Percentiles rank a stretch among this genome's conserved stretches.
phyloP scores from a whole-genome alignment of 1,140 invertebrate genomes.

The Cherax destructor region DNA sequence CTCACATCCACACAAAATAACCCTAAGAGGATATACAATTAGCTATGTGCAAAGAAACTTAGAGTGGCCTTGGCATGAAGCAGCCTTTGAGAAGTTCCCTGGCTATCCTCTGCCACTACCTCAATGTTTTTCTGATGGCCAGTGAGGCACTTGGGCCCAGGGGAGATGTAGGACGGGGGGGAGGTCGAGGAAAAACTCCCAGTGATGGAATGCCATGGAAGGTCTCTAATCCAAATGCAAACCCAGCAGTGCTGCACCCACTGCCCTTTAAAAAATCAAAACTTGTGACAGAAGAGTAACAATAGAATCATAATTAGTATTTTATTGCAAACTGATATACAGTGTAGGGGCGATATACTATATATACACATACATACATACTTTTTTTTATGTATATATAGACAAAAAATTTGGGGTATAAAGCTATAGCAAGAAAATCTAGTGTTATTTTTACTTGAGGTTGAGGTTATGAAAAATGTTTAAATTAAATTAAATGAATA shows the following conservation, averaged over 20 bases:
- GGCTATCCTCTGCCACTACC: constrained; percentile 58
- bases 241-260: constrained; percentile 63
- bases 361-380: too few species aligned
- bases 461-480: neutral
- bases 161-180: constrained; percentile 70
- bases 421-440: neutral
- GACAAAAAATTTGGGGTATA: neutral
- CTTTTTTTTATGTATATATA: neutral
- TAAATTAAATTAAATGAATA: constrained; percentile 1
- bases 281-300: neutral
- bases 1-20: neutral
- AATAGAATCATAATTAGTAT: neutral
- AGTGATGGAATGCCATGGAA: constrained; percentile 71
- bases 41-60: neutral
- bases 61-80: constrained; percentile 62
- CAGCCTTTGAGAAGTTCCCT: constrained; percentile 70
- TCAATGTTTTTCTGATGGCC: constrained; percentile 67
- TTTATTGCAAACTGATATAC: neutral
- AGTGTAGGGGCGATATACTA: neutral
- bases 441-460: constrained; percentile 3
- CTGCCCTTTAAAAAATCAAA: constrained; percentile 45
- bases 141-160: constrained; percentile 66
- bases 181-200: constrained; percentile 66
- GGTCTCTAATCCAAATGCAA: constrained; percentile 63
- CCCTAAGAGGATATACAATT: neutral